Base-by-base conservation (phyloP, 2,797 vertebrate species). In the Semotilus atromaculatus region DNA sequence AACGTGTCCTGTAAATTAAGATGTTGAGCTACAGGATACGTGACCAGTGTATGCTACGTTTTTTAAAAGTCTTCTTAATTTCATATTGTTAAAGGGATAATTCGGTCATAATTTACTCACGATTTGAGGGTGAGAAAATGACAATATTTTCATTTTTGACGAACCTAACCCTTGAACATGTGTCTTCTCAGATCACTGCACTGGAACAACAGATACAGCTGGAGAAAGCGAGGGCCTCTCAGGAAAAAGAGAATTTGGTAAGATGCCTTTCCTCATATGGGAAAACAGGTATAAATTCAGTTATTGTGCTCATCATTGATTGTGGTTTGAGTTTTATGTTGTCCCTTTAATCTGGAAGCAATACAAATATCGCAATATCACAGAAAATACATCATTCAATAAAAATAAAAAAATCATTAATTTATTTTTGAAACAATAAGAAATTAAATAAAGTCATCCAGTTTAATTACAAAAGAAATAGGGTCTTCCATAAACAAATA, bases 201-300 rank as follows among this genome's bases (percentile, higher is more conserved):
- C 26, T 85, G 55, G 67, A 85, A 64, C 53, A 79, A 48, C 53
- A 73, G 64, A 73, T 85, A 53, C 67, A 71, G 55, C 58, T 80
- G 16, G 76, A 85, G 68, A 85, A 80, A 85, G 62, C 68, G 40
- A 85, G 43, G 3, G 68, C 67, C 13, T 38, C 55, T 51, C 29
- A 73, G 23, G 83, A 80, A 72, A 72, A 73, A 23, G 55, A 64
- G 23, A 80, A 64, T 80, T 66, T 85, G 43, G 76, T 85, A 38
- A 85, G 67, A 40, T 23, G 1, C 19, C 2, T 72, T 40, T 67
- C 7, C n/a, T 31, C 1, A 11, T 48, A 7, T 48, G 7, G 34
- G 7, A 7, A 31, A 58, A 45, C 3, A n/a, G 13, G 3, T 29
- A 23, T 45, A 51, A 23, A 36, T 23, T 55, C 0, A 19, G n/a